Evolutionary conservation across 2,113 vertebrate genomes (phyloP), one percentile per base, ranked within the genome.

Genomic region (Acanthisitta chloris): DNA sequence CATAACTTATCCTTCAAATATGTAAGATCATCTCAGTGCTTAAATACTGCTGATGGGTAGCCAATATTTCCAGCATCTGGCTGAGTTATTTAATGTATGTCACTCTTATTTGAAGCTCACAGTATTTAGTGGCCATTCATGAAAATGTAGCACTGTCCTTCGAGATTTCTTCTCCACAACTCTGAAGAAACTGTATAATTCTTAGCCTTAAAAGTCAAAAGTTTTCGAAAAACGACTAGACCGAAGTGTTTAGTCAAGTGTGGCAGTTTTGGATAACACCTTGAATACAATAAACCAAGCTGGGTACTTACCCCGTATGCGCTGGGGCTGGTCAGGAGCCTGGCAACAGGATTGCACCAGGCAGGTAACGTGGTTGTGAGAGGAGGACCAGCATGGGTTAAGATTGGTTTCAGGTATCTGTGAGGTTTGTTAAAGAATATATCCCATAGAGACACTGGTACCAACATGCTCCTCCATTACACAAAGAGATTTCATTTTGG

Each of bases 321-420:
- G 20, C 33, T 95, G 40, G 98, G 96, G 67, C 98, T 98, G 81
- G 98, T 98, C 83, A 99, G 98, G 58, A 99, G 81, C 80, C 94
- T 97, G 93, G 98, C 98, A 55, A 98, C 28, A 1, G 97, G 96
- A 33, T 77, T 96, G 61, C 98, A 98, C 95, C 98, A 98, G 61
- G 85, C 93, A 2, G 98, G 98, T 86, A 99, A 91, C 0, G 98
- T 98, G 2, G 97, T 94, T 10, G 98, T 98, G 90, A 99, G 98
- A 1, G 98, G 98, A 40, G 99, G 99, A 24, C 98, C 98, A 0
- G 97, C 8, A 11, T 99, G 98, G 15, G 99, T 99, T 94, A 99
- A 94, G 92, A 98, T 91, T 7, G 98, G 98, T 79, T 98, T 99
- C 69, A 99, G 87, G 67, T 98, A 99, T 97, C 98, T 99, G 95